Conservation (phyloP, 2,888 invertebrate genomes). For the Xanthostigma xanthostigma region DNA sequence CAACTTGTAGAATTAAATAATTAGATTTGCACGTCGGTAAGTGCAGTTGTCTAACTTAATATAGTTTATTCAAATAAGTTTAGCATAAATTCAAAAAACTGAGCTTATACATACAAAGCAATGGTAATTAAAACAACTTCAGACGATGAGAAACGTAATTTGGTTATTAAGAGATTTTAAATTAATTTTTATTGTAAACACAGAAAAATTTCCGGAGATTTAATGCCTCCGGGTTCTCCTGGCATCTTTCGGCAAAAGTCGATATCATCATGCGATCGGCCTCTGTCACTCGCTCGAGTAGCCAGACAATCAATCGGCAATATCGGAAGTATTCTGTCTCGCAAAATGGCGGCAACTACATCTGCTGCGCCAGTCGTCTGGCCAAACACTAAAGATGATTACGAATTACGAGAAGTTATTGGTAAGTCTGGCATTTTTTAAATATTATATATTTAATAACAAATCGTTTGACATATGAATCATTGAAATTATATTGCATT, state of each 20-base stretch:
- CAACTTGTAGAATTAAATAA: too few species aligned
- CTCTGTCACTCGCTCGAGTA: constrained; percentile 25
- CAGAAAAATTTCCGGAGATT: constrained; percentile 45
- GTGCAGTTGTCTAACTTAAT: too few species aligned
- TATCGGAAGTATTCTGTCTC: constrained; percentile 38
- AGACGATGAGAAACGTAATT: too few species aligned
- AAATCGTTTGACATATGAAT: not conserved
- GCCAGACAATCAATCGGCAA: constrained; percentile 29
- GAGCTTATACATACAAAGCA: too few species aligned
- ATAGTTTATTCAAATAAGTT: too few species aligned
- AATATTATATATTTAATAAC: not conserved
- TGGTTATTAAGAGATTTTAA: too few species aligned
- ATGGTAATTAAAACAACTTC: too few species aligned
- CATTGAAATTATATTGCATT: too few species aligned
- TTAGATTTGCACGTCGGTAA: too few species aligned
- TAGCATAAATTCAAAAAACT: too few species aligned
- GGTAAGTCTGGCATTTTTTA: constrained; percentile 40
- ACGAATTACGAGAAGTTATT: constrained; percentile 85
- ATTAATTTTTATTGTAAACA: constrained; percentile 5
- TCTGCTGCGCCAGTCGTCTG: constrained; percentile 42
- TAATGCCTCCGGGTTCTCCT: constrained; percentile 41
- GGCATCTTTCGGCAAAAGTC: constrained; percentile 45
- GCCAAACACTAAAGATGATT: constrained; percentile 85
- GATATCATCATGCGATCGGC: constrained; percentile 30
- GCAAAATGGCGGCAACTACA: constrained; percentile 43